Evolutionary conservation across 2,113 vertebrate genomes (phyloP), one percentile per base, ranked within the genome.

Genomic region (Vidua macroura): DNA sequence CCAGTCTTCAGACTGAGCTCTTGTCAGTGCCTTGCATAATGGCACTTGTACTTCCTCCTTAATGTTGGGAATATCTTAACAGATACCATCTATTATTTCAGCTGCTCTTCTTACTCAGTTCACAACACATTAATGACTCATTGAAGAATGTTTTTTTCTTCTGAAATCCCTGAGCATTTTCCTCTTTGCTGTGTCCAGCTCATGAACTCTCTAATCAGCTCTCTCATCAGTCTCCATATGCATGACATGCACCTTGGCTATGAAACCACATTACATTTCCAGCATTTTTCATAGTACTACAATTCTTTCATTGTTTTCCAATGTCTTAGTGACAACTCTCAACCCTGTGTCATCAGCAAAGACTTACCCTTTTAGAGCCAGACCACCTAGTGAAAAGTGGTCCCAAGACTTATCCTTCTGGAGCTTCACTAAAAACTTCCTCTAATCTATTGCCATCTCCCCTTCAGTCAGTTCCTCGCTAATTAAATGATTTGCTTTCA

Each of bases 71-170:
- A 60, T 73, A 25, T 64, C 63, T 46, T 79, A 83, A 67, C 19
- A 86, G 63, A 69, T 66, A 58, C 17, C 7, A 13, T 90, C 76
- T 90, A 68, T 90, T 93, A 86, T 93, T 93, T 92, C 88, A 96
- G 62, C 88, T 90, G 73, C 27, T 86, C n/a, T 74, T 93, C 72
- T 52, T 93, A 39, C 46, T 83, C 68, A 51, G 41, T 73, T 24
- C 24, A 43, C 2, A 37, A 49, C 37, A 75, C 10, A 35, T 44
- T 56, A 79, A 85, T 39, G 41, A 43, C 16, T 94, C 64, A 28
- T 5, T 80, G 51, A 86, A 77, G 48, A 91, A 74, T 55, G 7
- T 19, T 41, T 79, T 88, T 84, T 68, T 48, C 28, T 88, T 88
- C 55, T 88, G 37, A 88, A 86, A 74, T 20, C 21, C 27, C 28